These are phyloP conservation scores for Phortica magna DNA, from an alignment of 2,888 invertebrate genomes.

Conservation along the genomic window DNA sequence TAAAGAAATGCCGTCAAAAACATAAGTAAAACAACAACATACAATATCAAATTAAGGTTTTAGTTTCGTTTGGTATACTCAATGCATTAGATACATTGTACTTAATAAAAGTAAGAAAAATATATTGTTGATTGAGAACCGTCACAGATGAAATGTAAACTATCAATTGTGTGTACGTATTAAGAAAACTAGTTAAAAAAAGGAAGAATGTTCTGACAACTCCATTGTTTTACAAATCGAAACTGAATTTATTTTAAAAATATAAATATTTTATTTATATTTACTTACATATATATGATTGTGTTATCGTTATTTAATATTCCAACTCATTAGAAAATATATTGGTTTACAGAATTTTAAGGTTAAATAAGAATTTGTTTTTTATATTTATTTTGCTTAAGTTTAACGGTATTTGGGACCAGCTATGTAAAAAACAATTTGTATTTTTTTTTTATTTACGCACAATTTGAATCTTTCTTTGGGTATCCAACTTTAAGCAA, in stretches of 20 bases:
- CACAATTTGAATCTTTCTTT: background rate
- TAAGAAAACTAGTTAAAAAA: background rate
- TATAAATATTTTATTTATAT: too few relatives aligned
- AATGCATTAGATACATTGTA: background rate
- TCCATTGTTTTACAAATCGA: background rate
- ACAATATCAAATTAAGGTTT: constrained; percentile 35
- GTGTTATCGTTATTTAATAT: background rate
- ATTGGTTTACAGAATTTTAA: background rate
- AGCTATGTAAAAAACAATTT: background rate
- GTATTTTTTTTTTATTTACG: background rate
- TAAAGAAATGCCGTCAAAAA: constrained; percentile 75
- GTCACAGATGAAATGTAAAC: background rate
- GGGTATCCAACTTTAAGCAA: background rate
- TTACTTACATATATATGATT: background rate
- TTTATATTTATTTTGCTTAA: too few relatives aligned
- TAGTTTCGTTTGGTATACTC: constrained; percentile 37
- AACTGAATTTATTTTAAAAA: background rate
- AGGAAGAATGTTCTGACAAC: background rate
- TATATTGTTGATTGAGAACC: background rate
- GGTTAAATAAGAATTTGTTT: background rate
- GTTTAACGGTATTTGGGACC: background rate
- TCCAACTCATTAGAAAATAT: background rate
- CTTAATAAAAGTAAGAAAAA: background rate
- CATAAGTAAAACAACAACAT: constrained; percentile 19
- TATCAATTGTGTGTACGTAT: background rate